Evolutionary conservation across 2,888 invertebrate species (phyloP).

Genomic region (Lymantria dispar): DNA sequence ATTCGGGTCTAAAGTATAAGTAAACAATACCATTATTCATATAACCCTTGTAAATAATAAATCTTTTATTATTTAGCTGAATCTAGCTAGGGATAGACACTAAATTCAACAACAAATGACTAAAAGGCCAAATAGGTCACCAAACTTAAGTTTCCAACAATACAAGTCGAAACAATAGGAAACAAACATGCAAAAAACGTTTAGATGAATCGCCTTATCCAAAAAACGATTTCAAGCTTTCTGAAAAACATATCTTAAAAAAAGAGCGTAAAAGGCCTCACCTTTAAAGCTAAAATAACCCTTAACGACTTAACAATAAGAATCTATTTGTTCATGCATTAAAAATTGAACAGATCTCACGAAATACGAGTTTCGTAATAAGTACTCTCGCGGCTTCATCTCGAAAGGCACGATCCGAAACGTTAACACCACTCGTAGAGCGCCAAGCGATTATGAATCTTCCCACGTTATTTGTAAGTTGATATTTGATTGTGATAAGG

Average conservation of each 20-base stretch:
- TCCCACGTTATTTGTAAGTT: constrained; percentile 38
- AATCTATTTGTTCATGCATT: constrained; percentile 36
- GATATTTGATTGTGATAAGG: constrained; percentile 41
- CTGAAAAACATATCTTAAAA: constrained; percentile 26
- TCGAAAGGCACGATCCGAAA: constrained; percentile 37
- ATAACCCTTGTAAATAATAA: no score
- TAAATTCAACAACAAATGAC: no score
- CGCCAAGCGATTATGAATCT: constrained; percentile 50
- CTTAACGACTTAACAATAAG: constrained; percentile 34
- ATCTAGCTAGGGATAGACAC: no score
- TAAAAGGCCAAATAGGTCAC: constrained; percentile 1
- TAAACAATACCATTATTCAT: no score
- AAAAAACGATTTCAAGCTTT: constrained; percentile 49
- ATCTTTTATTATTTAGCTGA: no score
- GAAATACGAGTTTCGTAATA: constrained; percentile 38
- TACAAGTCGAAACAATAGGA: constrained; percentile 33
- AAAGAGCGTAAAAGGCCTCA: constrained; percentile 27
- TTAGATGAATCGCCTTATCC: constrained; percentile 48
- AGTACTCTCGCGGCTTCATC: constrained; percentile 47
- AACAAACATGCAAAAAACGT: constrained; percentile 44
- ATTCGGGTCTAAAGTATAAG: no score
- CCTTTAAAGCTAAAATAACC: constrained; percentile 35
- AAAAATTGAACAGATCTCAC: constrained; percentile 26
- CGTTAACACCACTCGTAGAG: constrained; percentile 36
- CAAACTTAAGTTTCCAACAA: constrained; percentile 18